Evolutionary conservation across 1,140 invertebrate genomes (phyloP).

Genomic region (Harlomillsia oculata): DNA sequence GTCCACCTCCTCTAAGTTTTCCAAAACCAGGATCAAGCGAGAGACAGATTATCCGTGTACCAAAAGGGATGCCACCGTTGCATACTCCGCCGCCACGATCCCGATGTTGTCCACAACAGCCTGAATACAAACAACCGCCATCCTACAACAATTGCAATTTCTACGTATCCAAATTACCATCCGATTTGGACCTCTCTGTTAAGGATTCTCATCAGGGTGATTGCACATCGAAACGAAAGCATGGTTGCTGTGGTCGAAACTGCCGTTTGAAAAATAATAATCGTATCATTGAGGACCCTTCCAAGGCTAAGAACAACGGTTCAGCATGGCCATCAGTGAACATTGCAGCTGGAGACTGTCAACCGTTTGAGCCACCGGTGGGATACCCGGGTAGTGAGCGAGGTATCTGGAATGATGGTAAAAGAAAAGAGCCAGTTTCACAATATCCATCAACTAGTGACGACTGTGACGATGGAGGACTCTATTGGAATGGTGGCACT

Average conservation of each 20-base stretch:
- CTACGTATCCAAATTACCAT: conserved; percentile 15
- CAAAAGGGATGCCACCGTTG: conserved; percentile 3
- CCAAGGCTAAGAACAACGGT: not conserved
- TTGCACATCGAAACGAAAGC: too few relatives aligned
- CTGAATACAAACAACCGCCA: conserved; percentile 8
- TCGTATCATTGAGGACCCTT: not conserved
- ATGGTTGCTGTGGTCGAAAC: not conserved
- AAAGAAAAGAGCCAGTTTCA: not conserved
- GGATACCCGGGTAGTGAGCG: conserved; percentile 13
- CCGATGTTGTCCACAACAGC: not conserved
- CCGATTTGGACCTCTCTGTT: too few relatives aligned
- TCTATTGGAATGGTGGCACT: too few relatives aligned
- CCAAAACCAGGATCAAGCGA: not conserved
- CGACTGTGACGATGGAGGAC: too few relatives aligned
- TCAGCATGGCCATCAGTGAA: not conserved
- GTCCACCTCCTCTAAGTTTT: conserved; percentile 1
- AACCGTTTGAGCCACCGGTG: conserved; percentile 3
- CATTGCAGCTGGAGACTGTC: conserved; percentile 9
- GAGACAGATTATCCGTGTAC: conserved; percentile 6
- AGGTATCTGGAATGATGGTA: not conserved
- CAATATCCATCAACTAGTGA: too few relatives aligned
- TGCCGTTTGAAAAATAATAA: not conserved
- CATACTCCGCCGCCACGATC: not conserved
- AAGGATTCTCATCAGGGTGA: too few relatives aligned
- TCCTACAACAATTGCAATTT: conserved; percentile 26